phyloP scores from a whole-genome alignment of 2,888 invertebrate genomes.

The Lasioglossum zephyrum region DNA sequence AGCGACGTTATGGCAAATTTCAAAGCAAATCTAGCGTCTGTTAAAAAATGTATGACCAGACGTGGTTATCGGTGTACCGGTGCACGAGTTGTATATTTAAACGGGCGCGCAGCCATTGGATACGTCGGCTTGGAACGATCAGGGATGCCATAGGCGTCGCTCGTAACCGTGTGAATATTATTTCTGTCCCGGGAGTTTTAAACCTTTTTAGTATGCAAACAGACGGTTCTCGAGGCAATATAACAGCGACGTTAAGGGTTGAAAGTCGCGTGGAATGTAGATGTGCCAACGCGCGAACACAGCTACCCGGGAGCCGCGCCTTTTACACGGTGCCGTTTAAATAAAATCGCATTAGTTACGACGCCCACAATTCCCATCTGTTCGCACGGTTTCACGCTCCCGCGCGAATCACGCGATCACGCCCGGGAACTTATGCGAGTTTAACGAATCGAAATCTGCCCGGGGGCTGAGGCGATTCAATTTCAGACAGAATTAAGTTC shows the following conservation, averaged over 20 bases:
- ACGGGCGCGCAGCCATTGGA: slow-evolving; percentile 25
- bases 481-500: background rate
- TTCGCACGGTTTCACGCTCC: background rate
- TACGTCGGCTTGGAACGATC: slow-evolving; percentile 45
- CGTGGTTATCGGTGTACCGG: slow-evolving; percentile 8
- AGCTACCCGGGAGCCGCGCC: slow-evolving; percentile 39
- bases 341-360: slow-evolving; percentile 49
- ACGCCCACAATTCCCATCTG: slow-evolving; percentile 34
- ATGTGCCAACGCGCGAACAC: slow-evolving; percentile 43
- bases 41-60: slow-evolving; percentile 14
- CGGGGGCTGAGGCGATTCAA: background rate
- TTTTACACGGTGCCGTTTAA: slow-evolving; percentile 52
- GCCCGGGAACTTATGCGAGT: background rate
- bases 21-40: background rate
- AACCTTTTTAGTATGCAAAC: slow-evolving; percentile 81
- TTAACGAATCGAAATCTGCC: slow-evolving; percentile 9
- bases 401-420: slow-evolving; percentile 14
- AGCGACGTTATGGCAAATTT: background rate
- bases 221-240: slow-evolving; percentile 75
- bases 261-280: slow-evolving; percentile 53
- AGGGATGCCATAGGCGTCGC: slow-evolving; percentile 47
- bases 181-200: slow-evolving; percentile 78
- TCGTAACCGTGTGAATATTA: slow-evolving; percentile 74
- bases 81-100: slow-evolving; percentile 20
- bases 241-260: slow-evolving; percentile 72